phyloP scores from a whole-genome alignment of 2,888 invertebrate genomes.

The Coecobrya sp. region DNA sequence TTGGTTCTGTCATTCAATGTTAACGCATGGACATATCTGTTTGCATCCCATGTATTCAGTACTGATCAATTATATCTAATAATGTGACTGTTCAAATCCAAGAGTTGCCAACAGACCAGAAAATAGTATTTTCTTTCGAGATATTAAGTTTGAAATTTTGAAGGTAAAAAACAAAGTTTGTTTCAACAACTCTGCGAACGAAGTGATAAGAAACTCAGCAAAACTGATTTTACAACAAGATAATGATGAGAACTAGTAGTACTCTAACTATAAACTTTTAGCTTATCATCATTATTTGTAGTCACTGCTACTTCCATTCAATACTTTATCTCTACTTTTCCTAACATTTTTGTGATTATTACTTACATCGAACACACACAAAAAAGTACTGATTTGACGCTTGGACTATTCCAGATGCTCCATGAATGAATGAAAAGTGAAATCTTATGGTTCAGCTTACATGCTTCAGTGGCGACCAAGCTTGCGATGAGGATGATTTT shows the following conservation, averaged over 20 bases:
- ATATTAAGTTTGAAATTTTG: slow-evolving; percentile 47
- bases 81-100: not conserved
- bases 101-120: slow-evolving; percentile 1
- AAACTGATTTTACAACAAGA: not conserved
- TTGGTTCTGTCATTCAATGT: slow-evolving; percentile 44
- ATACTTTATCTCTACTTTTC: not conserved
- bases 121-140: slow-evolving; percentile 39
- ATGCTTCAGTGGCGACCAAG: slow-evolving; percentile 35
- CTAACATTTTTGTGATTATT: not conserved
- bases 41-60: not conserved
- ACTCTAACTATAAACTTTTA: not conserved
- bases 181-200: not conserved
- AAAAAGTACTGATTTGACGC: slow-evolving; percentile 55
- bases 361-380: not conserved
- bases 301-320: not conserved
- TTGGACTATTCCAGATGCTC: slow-evolving; percentile 68
- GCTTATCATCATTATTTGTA: not conserved
- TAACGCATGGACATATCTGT: too few relatives aligned
- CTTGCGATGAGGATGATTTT: slow-evolving; percentile 42
- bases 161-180: slow-evolving; percentile 42
- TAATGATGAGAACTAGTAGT: not conserved
- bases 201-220: slow-evolving; percentile 31
- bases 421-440: slow-evolving; percentile 63
- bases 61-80: slow-evolving; percentile 38
- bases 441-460: slow-evolving; percentile 64